Evolutionary conservation across 2,113 vertebrate species (phyloP).

Genomic region (Zootoca vivipara): DNA sequence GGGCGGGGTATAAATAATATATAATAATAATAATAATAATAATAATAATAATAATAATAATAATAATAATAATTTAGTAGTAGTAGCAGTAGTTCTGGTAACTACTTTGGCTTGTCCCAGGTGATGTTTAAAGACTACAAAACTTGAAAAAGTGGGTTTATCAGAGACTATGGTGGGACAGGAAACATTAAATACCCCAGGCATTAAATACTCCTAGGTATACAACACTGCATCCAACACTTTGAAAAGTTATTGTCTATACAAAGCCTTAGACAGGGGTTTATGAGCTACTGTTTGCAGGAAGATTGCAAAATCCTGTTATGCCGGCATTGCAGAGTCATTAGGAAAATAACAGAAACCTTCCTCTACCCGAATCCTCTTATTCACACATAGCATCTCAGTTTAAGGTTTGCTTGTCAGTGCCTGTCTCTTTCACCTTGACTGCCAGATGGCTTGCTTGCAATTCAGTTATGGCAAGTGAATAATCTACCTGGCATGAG

Average conservation of each 20-base stretch:
- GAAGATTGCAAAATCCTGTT: background rate
- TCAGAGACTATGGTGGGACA: background rate
- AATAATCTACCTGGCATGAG: slow-evolving; percentile 62
- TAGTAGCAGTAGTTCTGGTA: background rate
- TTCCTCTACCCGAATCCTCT: background rate
- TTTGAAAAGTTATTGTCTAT: background rate
- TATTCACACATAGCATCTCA: slow-evolving; percentile 3
- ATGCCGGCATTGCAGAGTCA: background rate
- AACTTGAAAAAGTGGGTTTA: background rate
- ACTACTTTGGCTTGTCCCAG: background rate
- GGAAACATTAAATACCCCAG: background rate
- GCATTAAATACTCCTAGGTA: background rate
- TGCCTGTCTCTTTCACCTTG: slow-evolving; percentile 40
- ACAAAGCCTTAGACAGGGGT: background rate
- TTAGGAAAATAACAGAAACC: background rate
- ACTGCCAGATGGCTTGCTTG: slow-evolving; percentile 47
- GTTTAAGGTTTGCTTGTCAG: slow-evolving; percentile 21
- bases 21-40: too few species aligned
- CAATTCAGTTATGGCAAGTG: slow-evolving; percentile 44
- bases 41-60: too few species aligned
- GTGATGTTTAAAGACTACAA: background rate
- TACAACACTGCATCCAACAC: background rate
- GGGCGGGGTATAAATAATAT: too few species aligned
- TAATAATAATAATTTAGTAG: too few species aligned
- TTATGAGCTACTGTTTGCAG: background rate